A percentile compares a stretch with the other conserved stretches of the same genome.
Conservation (phyloP, 2,113 vertebrate genomes). For the Hystrix cristata region DNA sequence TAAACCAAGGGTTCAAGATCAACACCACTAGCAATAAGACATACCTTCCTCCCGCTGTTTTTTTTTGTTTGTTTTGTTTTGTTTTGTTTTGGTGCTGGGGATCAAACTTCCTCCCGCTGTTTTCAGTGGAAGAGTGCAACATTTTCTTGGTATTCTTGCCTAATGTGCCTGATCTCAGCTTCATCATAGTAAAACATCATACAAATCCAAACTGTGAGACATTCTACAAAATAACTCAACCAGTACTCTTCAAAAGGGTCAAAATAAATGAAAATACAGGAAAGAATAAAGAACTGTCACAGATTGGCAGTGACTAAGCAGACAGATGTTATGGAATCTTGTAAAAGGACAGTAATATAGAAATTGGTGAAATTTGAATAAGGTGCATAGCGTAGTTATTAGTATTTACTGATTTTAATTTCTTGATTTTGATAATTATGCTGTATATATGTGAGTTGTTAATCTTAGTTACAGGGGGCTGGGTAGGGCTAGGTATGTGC, state of each 20-base stretch:
- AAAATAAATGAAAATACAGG: neutral
- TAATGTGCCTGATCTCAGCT: neutral
- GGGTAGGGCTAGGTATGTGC: neutral
- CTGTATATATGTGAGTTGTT: slow-evolving; percentile 29
- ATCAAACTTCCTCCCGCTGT: neutral
- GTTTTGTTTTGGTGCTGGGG: too few species aligned
- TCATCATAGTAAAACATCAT: neutral
- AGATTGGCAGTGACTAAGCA: neutral
- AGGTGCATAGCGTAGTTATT: neutral
- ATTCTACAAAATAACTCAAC: neutral
- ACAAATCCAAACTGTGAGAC: neutral
- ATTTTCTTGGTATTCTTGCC: neutral
- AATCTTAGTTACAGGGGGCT: neutral
- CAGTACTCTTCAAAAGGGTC: neutral
- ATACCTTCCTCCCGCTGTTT: neutral
- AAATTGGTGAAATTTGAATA: slow-evolving; percentile 11
- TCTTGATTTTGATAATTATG: neutral
- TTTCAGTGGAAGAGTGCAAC: neutral
- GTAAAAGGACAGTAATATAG: neutral
- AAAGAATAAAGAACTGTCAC: neutral
- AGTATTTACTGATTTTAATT: neutral
- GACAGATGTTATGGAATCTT: neutral
- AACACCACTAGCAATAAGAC: neutral
- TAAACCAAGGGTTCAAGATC: neutral
- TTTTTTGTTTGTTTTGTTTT: neutral